A percentile compares a stretch with the other conserved stretches of the same genome.
These are phyloP conservation scores for Elephas maximus DNA, from an alignment of 2,113 vertebrate species.

Conservation along the genomic window DNA sequence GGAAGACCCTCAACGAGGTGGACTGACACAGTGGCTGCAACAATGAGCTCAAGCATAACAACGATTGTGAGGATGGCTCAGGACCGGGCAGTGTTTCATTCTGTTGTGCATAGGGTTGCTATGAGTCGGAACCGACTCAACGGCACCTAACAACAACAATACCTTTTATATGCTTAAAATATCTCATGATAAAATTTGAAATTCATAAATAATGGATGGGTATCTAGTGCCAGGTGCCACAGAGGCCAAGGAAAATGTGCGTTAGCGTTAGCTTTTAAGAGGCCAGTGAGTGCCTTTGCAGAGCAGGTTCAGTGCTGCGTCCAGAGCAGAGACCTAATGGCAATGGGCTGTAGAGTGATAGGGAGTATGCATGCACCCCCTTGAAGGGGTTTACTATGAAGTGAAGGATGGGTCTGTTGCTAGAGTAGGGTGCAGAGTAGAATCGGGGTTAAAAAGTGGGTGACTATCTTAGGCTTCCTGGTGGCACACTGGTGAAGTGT, in stretches of 20 bases:
- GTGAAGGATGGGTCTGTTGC: neutral
- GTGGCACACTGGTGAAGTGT: too few species aligned
- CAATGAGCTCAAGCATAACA: too few species aligned
- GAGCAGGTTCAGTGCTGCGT: neutral
- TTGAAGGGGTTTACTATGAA: accelerated
- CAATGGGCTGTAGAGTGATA: neutral
- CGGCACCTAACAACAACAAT: neutral
- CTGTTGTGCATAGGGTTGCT: too few species aligned
- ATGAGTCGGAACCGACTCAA: too few species aligned
- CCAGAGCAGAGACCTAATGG: neutral
- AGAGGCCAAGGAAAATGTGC: neutral
- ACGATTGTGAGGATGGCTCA: too few species aligned
- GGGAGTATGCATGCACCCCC: accelerated
- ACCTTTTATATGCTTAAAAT: neutral
- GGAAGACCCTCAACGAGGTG: too few species aligned
- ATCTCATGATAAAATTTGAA: neutral
- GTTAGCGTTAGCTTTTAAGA: neutral
- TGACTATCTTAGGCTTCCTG: neutral
- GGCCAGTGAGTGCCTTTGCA: neutral
- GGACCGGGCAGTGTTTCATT: too few species aligned
- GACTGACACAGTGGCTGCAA: too few species aligned
- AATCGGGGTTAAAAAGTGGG: neutral
- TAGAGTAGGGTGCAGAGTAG: neutral
- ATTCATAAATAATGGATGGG: neutral
- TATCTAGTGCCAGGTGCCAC: neutral